Conservation (phyloP, 2,797 vertebrate species). For the Halcyon badia region DNA sequence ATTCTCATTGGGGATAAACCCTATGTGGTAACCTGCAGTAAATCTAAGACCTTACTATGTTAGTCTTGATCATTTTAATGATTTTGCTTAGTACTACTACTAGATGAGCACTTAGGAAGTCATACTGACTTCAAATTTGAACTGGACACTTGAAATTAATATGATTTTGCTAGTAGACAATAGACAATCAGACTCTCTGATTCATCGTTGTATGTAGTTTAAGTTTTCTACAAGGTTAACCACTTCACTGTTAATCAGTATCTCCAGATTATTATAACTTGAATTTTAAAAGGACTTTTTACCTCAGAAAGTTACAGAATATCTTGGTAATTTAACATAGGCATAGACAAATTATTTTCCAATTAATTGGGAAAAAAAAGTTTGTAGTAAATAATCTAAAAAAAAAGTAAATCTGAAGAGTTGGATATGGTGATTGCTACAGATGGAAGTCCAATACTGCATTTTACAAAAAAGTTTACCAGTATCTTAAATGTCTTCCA, state of each 20-base stretch:
- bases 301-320: neutral
- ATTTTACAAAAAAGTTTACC: neutral
- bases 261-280: neutral
- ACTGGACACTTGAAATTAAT: neutral
- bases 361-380: neutral
- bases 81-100: neutral
- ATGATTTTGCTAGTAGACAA: neutral
- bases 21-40: neutral
- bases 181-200: neutral
- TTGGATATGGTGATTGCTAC: neutral
- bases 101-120: neutral
- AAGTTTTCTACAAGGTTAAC: neutral
- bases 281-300: neutral
- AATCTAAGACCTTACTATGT: neutral
- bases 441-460: neutral
- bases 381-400: neutral
- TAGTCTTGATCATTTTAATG: neutral
- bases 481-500: conserved; percentile 3
- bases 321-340: neutral
- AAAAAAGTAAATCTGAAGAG: neutral
- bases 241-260: neutral
- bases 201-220: neutral
- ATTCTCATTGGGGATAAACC: neutral
- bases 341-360: neutral
- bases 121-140: neutral